Evolutionary conservation across 2,888 invertebrate species (phyloP), one percentile per base, ranked within the genome.

Genomic region (Andricus curvator): DNA sequence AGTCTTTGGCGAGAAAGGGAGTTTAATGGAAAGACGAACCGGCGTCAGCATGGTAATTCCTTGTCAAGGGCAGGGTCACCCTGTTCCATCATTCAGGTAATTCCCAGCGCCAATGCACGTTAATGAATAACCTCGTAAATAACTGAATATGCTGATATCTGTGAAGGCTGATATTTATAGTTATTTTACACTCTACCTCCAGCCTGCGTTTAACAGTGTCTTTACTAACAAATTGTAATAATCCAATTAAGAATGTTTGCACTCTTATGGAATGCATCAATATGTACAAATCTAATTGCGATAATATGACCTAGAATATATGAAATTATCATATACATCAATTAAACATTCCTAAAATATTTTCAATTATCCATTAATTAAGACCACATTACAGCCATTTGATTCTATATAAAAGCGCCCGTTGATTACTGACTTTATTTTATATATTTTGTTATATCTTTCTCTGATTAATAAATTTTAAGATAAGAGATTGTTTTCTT

Each of bases 81-180:
- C 96, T 88, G 94, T 95, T 82, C 96, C 96, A 88, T 90, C 94
- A 88, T 96, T 95, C 95, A 96, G 96, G 96, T 96, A 93, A 94
- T 62, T 94, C 86, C 79, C 66, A 70, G 22, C 48, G 17, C 9
- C 11, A 29, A 11, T 51, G 51, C 22, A 51, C 9, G 11, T 51
- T 70, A 29, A 41, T 29, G 17, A 65, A 20, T 29, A 65, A 20
- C 8, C 41, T 4, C 3, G 25, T 25, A 1, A 25, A 25, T 25
- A 25, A 25, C 25, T 25, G 25, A 25, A 22, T 68, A 44, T 44
- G 44, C 25, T 68, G 15, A 17, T 48, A 8, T 48, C 25, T 44
- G 22, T 48, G 25, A 68, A 15, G 15, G n/a, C n/a, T 62, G 22
- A 25, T 25, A 62, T 13, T 62, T 25, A n/a, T 25, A 62, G 5